These are phyloP conservation scores for Zaprionus camerounensis DNA, from an alignment of 1,140 invertebrate species.

Conservation along the genomic window DNA sequence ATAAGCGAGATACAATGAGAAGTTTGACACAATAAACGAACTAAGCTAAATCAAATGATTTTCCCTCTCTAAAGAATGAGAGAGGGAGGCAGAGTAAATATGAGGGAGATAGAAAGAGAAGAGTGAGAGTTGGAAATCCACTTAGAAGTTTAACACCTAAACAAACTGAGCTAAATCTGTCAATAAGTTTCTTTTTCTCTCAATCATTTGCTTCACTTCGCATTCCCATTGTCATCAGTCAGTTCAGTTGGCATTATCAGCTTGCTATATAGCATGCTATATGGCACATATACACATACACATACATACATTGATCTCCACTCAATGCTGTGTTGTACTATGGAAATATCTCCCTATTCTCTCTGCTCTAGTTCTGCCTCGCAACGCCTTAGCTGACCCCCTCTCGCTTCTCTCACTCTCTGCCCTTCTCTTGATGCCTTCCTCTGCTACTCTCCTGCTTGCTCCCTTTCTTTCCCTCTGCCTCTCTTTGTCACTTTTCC, in stretches of 20 bases:
- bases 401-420: too few relatives aligned
- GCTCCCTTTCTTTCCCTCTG: constrained; percentile 16
- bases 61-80: too few relatives aligned
- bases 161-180: not conserved
- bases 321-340: not conserved
- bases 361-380: constrained; percentile 21
- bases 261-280: constrained; percentile 22
- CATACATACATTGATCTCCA: not conserved
- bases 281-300: not conserved
- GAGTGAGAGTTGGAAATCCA: not conserved
- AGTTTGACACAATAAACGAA: too few relatives aligned
- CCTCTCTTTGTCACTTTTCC: constrained; percentile 10
- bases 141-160: constrained; percentile 10
- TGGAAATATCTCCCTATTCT: not conserved
- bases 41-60: too few relatives aligned
- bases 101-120: not conserved
- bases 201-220: not conserved
- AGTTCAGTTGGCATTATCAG: constrained; percentile 36
- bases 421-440: not conserved
- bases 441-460: constrained; percentile 9
- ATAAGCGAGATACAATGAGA: too few relatives aligned
- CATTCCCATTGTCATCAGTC: not conserved
- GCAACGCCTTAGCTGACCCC: too few relatives aligned
- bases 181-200: not conserved
- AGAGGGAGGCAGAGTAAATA: not conserved